Percentiles rank a stretch among this genome's conserved stretches.
phyloP scores from a whole-genome alignment of 2,888 invertebrate genomes.

The Autographa gamma region DNA sequence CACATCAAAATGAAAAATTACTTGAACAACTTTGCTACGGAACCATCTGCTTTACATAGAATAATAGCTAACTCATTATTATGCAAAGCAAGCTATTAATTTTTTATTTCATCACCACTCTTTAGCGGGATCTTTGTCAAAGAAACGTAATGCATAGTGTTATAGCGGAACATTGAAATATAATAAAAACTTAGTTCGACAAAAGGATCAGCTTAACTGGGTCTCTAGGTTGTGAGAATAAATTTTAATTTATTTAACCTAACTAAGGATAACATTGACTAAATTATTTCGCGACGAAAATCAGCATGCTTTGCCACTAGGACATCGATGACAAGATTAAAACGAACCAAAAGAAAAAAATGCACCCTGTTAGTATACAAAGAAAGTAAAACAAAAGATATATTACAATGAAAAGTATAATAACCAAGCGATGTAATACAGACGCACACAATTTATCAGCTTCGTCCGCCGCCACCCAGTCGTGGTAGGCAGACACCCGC shows the following conservation, averaged over 20 bases:
- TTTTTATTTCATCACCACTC: slow-evolving; percentile 32
- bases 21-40: slow-evolving; percentile 29
- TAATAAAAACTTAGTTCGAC: background rate
- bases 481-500: slow-evolving; percentile 57
- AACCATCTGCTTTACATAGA: slow-evolving; percentile 60
- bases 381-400: slow-evolving; percentile 66
- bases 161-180: background rate
- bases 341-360: no score
- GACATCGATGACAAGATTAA: no score
- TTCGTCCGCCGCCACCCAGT: slow-evolving; percentile 65
- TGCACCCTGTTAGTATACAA: no score
- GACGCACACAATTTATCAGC: slow-evolving; percentile 29
- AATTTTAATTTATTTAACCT: background rate
- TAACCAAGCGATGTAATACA: slow-evolving; percentile 33
- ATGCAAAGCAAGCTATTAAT: slow-evolving; percentile 60
- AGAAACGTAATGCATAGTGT: slow-evolving; percentile 11
- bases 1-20: slow-evolving; percentile 46
- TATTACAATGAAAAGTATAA: slow-evolving; percentile 68
- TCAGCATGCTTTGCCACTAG: background rate
- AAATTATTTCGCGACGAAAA: no score
- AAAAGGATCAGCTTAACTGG: background rate
- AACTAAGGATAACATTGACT: no score
- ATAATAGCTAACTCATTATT: slow-evolving; percentile 59
- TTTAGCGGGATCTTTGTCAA: slow-evolving; percentile 9
- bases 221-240: background rate